phyloP scores from a whole-genome alignment of 1,140 invertebrate species.

The Ditylenchus dipsaci region DNA sequence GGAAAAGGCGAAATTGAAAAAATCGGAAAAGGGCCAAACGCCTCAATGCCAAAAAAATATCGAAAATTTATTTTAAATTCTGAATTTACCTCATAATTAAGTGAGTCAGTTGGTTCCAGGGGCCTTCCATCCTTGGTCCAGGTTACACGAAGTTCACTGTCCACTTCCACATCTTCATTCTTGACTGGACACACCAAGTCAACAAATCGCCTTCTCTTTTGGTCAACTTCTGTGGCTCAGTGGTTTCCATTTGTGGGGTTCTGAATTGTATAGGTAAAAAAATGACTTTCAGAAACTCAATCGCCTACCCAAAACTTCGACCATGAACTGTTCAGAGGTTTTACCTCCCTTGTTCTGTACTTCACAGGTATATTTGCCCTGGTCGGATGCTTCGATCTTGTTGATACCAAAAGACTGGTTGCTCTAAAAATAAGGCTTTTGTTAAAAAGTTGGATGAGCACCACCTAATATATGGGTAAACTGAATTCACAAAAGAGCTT shows the following conservation, averaged over 20 bases:
- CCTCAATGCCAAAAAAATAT: too few species aligned
- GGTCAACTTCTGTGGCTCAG: constrained; percentile 13
- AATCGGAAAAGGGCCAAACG: too few species aligned
- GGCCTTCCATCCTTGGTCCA: constrained; percentile 54
- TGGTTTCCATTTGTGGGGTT: constrained; percentile 47
- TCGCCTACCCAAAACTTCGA: constrained; percentile 51
- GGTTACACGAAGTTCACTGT: constrained; percentile 16
- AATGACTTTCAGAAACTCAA: neutral
- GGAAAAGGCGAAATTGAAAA: too few species aligned
- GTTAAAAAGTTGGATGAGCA: too few species aligned
- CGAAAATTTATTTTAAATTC: too few species aligned
- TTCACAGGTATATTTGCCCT: constrained; percentile 45
- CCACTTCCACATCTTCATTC: constrained; percentile 6
- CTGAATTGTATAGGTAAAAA: constrained; percentile 11
- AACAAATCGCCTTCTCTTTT: constrained; percentile 47
- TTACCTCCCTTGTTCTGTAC: constrained; percentile 48
- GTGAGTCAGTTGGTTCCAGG: constrained; percentile 26
- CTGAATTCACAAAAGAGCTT: too few species aligned
- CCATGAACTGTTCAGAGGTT: constrained; percentile 39
- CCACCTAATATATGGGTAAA: too few species aligned
- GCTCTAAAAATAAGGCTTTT: constrained; percentile 35
- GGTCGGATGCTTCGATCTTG: constrained; percentile 32
- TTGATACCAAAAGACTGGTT: constrained; percentile 53
- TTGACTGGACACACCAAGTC: constrained; percentile 47
- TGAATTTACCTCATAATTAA: constrained; percentile 19